phyloP scores from a whole-genome alignment of 1,140 invertebrate genomes.

The Drosophila paulistorum region DNA sequence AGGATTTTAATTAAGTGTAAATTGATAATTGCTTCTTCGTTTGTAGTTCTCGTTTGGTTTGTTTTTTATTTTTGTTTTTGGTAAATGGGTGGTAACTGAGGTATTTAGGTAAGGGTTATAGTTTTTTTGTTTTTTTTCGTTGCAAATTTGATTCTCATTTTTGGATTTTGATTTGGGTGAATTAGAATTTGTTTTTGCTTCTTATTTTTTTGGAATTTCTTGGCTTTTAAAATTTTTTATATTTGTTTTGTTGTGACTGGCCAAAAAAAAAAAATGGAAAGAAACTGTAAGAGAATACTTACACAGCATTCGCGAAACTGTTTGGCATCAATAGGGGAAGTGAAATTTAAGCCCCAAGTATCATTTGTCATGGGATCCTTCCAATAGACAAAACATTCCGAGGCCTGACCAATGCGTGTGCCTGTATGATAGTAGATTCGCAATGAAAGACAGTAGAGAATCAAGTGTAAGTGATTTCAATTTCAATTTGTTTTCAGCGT shows the following conservation, averaged over 20 bases:
- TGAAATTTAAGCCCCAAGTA: slow-evolving; percentile 99
- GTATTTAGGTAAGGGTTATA: slow-evolving; percentile 15
- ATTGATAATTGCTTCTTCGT: slow-evolving; percentile 29
- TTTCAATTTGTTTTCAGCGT: no score
- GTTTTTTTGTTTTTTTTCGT: slow-evolving; percentile 15
- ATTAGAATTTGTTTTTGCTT: background rate
- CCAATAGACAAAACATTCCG: slow-evolving; percentile 99
- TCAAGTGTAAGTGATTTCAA: no score
- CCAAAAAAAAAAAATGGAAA: slow-evolving; percentile 34
- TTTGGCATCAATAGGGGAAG: slow-evolving; percentile 97
- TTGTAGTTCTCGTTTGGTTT: slow-evolving; percentile 26
- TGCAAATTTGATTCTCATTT: slow-evolving; percentile 1
- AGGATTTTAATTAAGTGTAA: slow-evolving; percentile 9
- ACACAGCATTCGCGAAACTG: slow-evolving; percentile 98
- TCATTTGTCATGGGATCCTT: slow-evolving; percentile 98
- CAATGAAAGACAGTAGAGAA: no score
- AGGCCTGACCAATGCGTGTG: slow-evolving; percentile 97
- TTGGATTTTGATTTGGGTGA: background rate
- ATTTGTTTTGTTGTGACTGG: slow-evolving; percentile 48
- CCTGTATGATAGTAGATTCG: slow-evolving; percentile 84
- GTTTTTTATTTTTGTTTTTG: background rate
- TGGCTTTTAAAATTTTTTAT: background rate
- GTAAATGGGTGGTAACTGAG: slow-evolving; percentile 7
- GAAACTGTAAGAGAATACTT: slow-evolving; percentile 87
- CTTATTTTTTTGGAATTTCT: background rate